Base-by-base conservation (phyloP, 2,113 vertebrate species). In the Neodontobutis hainanensis region DNA sequence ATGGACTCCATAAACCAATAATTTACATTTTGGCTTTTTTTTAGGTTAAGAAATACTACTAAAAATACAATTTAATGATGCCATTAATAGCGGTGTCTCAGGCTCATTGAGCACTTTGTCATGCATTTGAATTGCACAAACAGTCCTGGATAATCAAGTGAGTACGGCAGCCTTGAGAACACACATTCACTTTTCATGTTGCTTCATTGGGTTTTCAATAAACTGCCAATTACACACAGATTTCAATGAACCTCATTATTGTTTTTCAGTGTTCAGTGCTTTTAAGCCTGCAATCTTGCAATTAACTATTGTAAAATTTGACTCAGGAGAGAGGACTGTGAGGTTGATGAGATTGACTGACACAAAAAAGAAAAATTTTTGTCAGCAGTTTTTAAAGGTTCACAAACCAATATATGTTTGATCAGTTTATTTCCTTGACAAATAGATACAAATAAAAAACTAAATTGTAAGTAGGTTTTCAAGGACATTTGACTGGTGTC, bases 271-370 rank as follows among this genome's bases (percentile, higher is more conserved):
- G 36, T 65, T 80, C 57, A 73, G 59, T 48, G 6, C 53, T 68
- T 78, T 82, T 82, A 65, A 73, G 59, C 14, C 68, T 60, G 65
- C 70, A 69, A 51, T 73, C 65, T 70, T 78, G 68, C 75, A 87
- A 85, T 85, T 81, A 80, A 68, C 65, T 79, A 73, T 57, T 68
- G 73, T 70, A 75, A 83, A 81, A 75, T 75, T 79, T 75, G 70
- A 40, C 56, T 52, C 62, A 36, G 52, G 35, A 70, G 68, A 68
- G 51, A 65, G 70, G 52, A 67, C 48, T 4, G 45, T 15, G 57
- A 46, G 61, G 47, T 19, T 73, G 66, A 72, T 70, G 70, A 53
- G 40, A 34, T 47, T 4, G 27, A 50, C 6, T 27, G 51, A 35
- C 32, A 53, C 35, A 62, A 68, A 61, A 7, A 8, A 5, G 15